Conservation (phyloP, 2,888 invertebrate genomes). For the Tribolium freemani region DNA sequence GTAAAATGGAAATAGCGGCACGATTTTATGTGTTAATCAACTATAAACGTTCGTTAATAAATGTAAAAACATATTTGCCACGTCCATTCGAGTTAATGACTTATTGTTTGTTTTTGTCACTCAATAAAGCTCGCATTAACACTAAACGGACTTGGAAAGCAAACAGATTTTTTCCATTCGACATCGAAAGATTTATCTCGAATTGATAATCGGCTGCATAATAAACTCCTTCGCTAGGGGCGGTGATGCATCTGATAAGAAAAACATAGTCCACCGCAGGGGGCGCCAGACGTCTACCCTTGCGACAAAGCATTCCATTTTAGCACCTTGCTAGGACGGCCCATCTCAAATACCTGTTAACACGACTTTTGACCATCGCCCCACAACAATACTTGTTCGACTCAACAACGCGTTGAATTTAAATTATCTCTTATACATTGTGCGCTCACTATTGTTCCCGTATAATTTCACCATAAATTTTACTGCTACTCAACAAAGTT, state of each 20-base stretch:
- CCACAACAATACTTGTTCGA: slow-evolving; percentile 57
- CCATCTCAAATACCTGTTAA: slow-evolving; percentile 48
- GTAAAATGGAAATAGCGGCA: not conserved
- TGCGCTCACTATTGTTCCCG: slow-evolving; percentile 56
- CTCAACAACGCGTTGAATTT: slow-evolving; percentile 60
- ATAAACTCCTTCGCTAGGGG: slow-evolving; percentile 13
- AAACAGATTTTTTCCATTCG: not conserved
- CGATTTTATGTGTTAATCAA: not conserved
- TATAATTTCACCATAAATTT: slow-evolving; percentile 62
- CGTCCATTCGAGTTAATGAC: not conserved
- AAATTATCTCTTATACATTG: slow-evolving; percentile 58
- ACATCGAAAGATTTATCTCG: slow-evolving; percentile 11
- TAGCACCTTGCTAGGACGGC: slow-evolving; percentile 30
- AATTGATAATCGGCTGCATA: slow-evolving; percentile 24
- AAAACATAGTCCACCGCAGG: slow-evolving; percentile 11
- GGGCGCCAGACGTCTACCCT: slow-evolving; percentile 20
- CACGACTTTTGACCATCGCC: slow-evolving; percentile 51
- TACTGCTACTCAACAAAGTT: slow-evolving; percentile 57
- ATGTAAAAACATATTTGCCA: not conserved
- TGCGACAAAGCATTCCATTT: slow-evolving; percentile 33
- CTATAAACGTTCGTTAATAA: not conserved
- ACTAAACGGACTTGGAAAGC: no score
- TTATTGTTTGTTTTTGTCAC: not conserved
- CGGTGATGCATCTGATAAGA: slow-evolving; percentile 33
- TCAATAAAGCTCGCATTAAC: not conserved